Base-by-base conservation (phyloP, 2,888 invertebrate species). In the Andrena marginata region DNA sequence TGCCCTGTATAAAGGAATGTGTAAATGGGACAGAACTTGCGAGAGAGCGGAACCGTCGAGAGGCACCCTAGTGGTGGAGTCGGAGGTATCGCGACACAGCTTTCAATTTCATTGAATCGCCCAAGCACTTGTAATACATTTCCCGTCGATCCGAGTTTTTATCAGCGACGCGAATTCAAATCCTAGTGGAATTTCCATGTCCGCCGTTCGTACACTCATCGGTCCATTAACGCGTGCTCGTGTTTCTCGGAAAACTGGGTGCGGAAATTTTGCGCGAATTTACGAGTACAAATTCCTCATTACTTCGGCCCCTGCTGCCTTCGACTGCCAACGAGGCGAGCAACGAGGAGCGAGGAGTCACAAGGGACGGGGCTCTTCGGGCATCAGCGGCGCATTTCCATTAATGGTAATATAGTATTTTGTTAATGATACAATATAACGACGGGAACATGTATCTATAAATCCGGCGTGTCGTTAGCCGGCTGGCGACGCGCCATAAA, bases 401-500 rank as follows among this genome's bases (percentile, higher is more conserved):
- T 42, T 62, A 48, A 76, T 10, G 20, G 49, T 71, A 64, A 64
- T 23, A 59, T 1, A 51, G 35, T n/a, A 26, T 59, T 63, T 73
- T 31, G 68, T 73, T 64, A 64, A 78, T 51, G 31, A 49, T 31
- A 42, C n/a, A 31, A 64, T 33, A 68, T 13, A 63, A 49, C 56
- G 35, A n/a, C 8, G 48, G 4, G 48, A 13, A 33, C n/a, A 33
- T 29, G 67, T 54, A 67, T 65, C 70, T 16, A 26, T 20, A 67
- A 78, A 78, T 78, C 67, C 68, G 13, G 23, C 26, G 20, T 62
- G 49, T 56, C 54, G 67, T 68, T 59, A 20, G 42, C 13, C 68
- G 56, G 49, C 33, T 75, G 80, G 67, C 71, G 51, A 63, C 4
- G 56, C 49, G 64, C 68, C 80, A 67, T 69, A 65, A 78, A 73